phyloP scores from a whole-genome alignment of 2,888 invertebrate species.

The Lasioglossum malachurum region DNA sequence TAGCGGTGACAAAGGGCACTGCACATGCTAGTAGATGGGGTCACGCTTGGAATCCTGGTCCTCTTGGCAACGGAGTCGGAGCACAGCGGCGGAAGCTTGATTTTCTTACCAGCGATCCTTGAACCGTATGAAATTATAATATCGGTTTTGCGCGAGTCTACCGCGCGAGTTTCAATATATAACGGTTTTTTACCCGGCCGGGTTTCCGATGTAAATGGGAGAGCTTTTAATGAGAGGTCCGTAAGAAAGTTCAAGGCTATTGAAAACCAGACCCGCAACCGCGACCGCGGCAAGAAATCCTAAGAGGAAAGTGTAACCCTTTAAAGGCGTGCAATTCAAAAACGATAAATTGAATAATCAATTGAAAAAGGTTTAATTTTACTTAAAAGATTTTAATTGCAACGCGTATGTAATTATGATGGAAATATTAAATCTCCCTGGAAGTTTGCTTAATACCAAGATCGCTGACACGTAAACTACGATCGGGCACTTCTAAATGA shows the following conservation, averaged over 20 bases:
- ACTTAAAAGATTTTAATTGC: background rate
- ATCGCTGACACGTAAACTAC: background rate
- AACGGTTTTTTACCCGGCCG: background rate
- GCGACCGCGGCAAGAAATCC: background rate
- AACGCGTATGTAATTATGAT: background rate
- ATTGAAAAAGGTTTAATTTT: background rate
- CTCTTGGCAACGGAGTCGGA: background rate
- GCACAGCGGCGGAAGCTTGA: background rate
- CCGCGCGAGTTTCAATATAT: background rate
- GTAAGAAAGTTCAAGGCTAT: background rate
- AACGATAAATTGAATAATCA: background rate
- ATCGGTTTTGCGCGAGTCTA: background rate
- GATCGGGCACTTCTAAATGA: background rate
- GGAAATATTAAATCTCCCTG: too few relatives aligned
- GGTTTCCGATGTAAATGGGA: background rate
- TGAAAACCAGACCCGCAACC: background rate
- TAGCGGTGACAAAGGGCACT: background rate
- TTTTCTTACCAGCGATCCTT: background rate
- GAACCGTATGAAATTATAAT: conserved; percentile 7
- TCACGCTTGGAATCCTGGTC: background rate
- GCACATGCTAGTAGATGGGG: background rate
- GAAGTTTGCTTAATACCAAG: background rate
- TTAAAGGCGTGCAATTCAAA: background rate
- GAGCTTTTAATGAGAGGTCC: background rate
- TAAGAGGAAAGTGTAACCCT: background rate